A percentile compares a stretch with the other conserved stretches of the same genome.
Evolutionary conservation across 1,140 invertebrate species (phyloP).

Genomic region (Vollenhovia emeryi): DNA sequence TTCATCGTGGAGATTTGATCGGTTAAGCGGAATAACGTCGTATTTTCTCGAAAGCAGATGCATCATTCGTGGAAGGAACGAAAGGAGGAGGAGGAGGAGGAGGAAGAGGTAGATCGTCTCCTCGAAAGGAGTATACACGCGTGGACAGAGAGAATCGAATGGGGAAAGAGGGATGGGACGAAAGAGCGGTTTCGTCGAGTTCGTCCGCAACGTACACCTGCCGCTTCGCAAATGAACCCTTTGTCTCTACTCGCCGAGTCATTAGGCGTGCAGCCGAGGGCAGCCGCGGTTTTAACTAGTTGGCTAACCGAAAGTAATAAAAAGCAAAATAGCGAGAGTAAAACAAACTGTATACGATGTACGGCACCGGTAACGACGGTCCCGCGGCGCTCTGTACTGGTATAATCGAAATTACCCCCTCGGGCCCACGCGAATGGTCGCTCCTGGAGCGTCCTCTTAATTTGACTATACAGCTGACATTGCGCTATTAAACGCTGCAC

Average conservation of each 20-base stretch:
- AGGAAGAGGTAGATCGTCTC: conserved; percentile 30
- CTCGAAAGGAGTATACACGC: background rate
- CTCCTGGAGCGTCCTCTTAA: conserved; percentile 13
- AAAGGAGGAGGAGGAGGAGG: background rate
- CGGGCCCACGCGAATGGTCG: conserved; percentile 5
- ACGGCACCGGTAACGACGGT: conserved; percentile 58
- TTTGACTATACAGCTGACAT: conserved; percentile 21
- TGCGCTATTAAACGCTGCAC: background rate
- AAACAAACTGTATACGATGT: conserved; percentile 61
- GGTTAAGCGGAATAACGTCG: background rate
- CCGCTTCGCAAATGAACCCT: conserved; percentile 74
- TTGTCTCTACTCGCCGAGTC: conserved; percentile 76
- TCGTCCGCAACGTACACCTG: conserved; percentile 71
- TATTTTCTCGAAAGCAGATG: conserved; percentile 66
- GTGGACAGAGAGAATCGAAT: background rate
- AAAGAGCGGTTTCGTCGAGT: conserved; percentile 57
- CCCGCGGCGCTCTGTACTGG: conserved; percentile 26
- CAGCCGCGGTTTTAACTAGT: conserved; percentile 69
- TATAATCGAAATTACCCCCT: conserved; percentile 58
- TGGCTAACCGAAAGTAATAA: conserved; percentile 70
- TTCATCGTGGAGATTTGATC: background rate
- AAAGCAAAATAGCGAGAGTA: conserved; percentile 62
- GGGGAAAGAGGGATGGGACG: background rate
- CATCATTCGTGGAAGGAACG: conserved; percentile 37
- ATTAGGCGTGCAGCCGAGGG: conserved; percentile 72